Percentiles rank a stretch among this genome's conserved stretches.
Conservation (phyloP, 2,888 invertebrate species). For the Cepaea hortensis region DNA sequence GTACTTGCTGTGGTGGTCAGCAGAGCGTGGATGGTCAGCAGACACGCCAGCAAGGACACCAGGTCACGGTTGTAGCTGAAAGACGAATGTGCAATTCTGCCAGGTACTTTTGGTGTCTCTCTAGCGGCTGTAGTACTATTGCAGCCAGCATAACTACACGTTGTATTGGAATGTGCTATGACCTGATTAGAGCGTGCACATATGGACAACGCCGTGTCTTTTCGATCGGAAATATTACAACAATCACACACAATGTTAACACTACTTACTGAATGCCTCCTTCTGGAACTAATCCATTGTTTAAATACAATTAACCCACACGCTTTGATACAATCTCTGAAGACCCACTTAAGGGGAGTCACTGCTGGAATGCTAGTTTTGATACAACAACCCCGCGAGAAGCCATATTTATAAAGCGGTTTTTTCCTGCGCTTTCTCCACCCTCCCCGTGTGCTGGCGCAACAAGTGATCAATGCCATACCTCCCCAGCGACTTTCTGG, state of each 20-base stretch:
- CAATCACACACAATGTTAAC: neutral
- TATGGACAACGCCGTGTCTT: neutral
- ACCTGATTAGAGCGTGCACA: neutral
- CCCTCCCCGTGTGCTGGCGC: slow-evolving; percentile 13
- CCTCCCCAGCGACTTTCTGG: slow-evolving; percentile 2
- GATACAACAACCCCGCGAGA: neutral
- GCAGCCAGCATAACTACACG: neutral
- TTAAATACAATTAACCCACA: neutral
- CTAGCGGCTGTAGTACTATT: neutral
- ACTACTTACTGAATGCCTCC: neutral
- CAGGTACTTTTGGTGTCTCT: neutral
- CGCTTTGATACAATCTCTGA: neutral
- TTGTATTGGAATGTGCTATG: neutral
- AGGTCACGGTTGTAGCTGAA: neutral
- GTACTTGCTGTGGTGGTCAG: neutral
- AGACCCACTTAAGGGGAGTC: neutral
- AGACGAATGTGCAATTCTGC: neutral
- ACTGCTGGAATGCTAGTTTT: neutral
- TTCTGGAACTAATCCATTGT: neutral
- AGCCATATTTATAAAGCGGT: slow-evolving; percentile 3
- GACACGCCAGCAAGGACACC: neutral
- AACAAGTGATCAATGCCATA: slow-evolving; percentile 33
- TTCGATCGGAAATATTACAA: neutral
- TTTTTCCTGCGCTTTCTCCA: slow-evolving; percentile 19
- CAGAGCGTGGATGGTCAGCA: neutral